Evolutionary conservation across 2,113 vertebrate species (phyloP).

Genomic region (Azemiops feae): DNA sequence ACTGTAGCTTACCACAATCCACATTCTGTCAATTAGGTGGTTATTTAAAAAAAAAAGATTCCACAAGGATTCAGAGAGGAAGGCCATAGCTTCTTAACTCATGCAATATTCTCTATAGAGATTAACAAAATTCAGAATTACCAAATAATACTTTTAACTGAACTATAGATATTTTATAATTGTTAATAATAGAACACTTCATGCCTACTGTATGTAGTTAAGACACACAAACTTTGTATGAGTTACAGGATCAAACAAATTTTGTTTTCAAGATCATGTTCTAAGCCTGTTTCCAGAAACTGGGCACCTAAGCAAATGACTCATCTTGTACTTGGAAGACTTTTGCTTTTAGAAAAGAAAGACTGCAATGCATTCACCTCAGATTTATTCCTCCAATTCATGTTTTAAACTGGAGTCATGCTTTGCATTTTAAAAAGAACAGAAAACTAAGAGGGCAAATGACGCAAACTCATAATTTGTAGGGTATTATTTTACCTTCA

Average conservation of each 20-base stretch:
- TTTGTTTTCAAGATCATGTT: constrained; percentile 34
- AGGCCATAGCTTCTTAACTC: neutral
- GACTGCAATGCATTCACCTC: constrained; percentile 36
- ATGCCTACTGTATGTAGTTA: neutral
- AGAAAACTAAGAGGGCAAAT: constrained; percentile 49
- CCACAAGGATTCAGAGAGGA: neutral
- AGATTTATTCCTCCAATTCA: constrained; percentile 65
- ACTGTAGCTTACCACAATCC: neutral
- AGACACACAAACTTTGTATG: neutral
- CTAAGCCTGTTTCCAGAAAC: constrained; percentile 46
- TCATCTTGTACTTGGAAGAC: constrained; percentile 66
- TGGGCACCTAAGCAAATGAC: constrained; percentile 64
- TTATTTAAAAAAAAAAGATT: constrained; percentile 6
- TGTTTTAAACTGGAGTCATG: constrained; percentile 57
- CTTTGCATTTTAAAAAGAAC: constrained; percentile 33
- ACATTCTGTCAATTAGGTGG: constrained; percentile 19
- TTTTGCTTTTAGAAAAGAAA: constrained; percentile 51
- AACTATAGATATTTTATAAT: constrained; percentile 29
- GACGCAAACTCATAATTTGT: constrained; percentile 33
- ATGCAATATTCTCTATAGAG: constrained; percentile 52
- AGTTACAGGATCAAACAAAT: neutral
- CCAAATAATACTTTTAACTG: constrained; percentile 38
- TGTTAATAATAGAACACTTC: neutral
- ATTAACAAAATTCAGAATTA: constrained; percentile 64
- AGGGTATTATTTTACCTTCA: constrained; percentile 61